Evolutionary conservation across 2,888 invertebrate genomes (phyloP), one percentile per base, ranked within the genome.

Genomic region (Escarpia spicata): DNA sequence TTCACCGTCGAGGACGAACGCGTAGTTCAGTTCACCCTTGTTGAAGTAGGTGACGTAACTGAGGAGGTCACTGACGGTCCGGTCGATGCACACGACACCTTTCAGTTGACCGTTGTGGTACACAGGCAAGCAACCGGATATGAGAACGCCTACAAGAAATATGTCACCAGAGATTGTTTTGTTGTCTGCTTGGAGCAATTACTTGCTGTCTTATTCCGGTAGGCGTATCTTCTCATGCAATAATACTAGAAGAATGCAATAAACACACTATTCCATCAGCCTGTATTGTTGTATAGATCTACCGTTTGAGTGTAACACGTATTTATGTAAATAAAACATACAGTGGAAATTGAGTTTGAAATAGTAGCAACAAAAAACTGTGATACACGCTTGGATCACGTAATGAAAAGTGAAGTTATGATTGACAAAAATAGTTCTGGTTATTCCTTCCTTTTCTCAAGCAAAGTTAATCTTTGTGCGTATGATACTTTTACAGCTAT

Each of bases 41-140:
- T 75, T 75, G 75, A 75, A 75, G 75, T 75, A 75, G 75, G 75
- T 75, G 26, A 75, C 75, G 75, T 75, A n/a, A 75, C 75, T 75
- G 19, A 75, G 75, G 6, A 75, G 75, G 26, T 75, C 75, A 75
- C 75, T 75, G 75, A 75, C 75, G 19, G 75, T 26, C n/a, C 75
- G 75, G 3, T 75, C 75, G n/a, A 75, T 75, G 2, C 75, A 19
- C 4, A 75, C 75, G 75, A 75, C 75, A 75, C 75, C 75, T 75
- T 75, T 75, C 75, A 75, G 75, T 75, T 75, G 26, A 75, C 75
- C 26, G 6, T 26, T 75, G 75, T 75, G 75, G 26, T 75, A 75
- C 75, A 75, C 75, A 2, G 75, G 75, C 75, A 75, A 26, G 19
- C 75, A 75, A n/a, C 26, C 75, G 75, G 75, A 75, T 75, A 75